Evolutionary conservation across 1,140 invertebrate species (phyloP), one percentile per base, ranked within the genome.

Genomic region (Saccostrea echinata): DNA sequence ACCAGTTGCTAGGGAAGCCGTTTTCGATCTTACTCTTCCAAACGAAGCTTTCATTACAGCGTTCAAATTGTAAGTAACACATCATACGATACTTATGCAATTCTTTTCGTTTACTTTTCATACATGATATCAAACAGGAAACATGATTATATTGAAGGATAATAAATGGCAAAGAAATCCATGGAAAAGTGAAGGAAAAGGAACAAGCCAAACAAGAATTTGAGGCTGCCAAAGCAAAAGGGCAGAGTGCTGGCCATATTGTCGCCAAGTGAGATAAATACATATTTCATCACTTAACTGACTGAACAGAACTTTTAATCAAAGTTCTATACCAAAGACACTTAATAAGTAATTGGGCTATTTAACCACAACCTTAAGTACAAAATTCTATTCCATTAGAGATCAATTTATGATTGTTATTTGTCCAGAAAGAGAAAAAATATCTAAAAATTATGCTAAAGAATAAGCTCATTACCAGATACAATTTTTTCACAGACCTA

Each of bases 31-130:
- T n/a, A 91, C 89, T 1, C 88, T 94, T 6, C 92, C 93, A 3
- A 86, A 93, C 64, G 89, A 92, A 30, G 92, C 93, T 18, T 94
- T 93, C 85, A 93, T 94, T 27, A 89, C 92, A 24, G 91, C 92
- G 43, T 93, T 93, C 61, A 87, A 90, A 21, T 83, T 93, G 92
- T 93, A 91, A 84, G 90, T 84, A 43, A 43, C 43, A 1, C 6
- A 43, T 43, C 0, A 43, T 9, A 43, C 6, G 9, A 43, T 8
- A 2, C 1, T 8, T 43, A 8, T 3, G 16, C 13, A 21, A 30
- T 16, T 2, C 0, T 6, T n/a, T 30, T 43, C 6, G 24, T 16
- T 13, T 13, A 35, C n/a, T 27, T 13, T 21, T 30, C 12, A n/a
- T 30, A 76, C 24, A 35, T 43, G n/a, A 33, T 18, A 33, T 52